Evolutionary conservation across 2,113 vertebrate species (phyloP).

Genomic region (Pristiophorus japonicus): DNA sequence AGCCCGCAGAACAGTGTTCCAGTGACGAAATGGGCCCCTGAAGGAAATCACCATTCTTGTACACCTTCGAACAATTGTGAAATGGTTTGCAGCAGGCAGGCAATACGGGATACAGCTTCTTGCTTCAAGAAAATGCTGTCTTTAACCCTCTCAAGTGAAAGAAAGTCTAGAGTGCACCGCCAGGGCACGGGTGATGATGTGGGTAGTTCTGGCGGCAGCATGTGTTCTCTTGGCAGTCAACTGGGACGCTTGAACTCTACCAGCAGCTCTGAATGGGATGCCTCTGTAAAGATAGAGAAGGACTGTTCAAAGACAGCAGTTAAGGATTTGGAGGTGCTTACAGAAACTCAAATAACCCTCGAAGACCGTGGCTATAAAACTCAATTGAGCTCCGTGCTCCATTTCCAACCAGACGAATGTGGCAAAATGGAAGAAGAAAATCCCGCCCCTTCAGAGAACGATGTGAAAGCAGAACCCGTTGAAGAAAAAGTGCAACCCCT

Average conservation of each 20-base stretch:
- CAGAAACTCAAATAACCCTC: conserved; percentile 60
- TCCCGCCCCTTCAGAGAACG: neutral
- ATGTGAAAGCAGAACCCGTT: conserved; percentile 41
- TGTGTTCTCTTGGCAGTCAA: conserved; percentile 45
- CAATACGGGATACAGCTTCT: neutral
- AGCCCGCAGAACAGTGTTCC: no score
- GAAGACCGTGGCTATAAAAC: conserved; percentile 66
- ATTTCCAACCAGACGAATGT: conserved; percentile 41
- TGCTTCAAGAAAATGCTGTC: conserved; percentile 27
- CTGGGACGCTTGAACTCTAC: conserved; percentile 44
- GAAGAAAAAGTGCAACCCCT: conserved; percentile 48
- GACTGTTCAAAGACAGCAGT: conserved; percentile 48
- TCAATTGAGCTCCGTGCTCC: conserved; percentile 55
- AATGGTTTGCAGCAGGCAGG: neutral
- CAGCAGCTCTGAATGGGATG: conserved; percentile 66
- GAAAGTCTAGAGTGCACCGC: neutral
- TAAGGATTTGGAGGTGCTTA: conserved; percentile 58
- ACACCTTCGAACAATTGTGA: no score
- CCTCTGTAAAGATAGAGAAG: conserved; percentile 54
- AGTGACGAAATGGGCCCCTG: neutral
- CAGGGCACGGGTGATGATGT: conserved; percentile 33
- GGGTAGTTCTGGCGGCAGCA: conserved; percentile 58
- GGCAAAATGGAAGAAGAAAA: conserved; percentile 41
- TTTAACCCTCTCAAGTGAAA: neutral
- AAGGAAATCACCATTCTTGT: no score